phyloP scores from a whole-genome alignment of 2,113 vertebrate genomes.

The Sceloporus tristichus region DNA sequence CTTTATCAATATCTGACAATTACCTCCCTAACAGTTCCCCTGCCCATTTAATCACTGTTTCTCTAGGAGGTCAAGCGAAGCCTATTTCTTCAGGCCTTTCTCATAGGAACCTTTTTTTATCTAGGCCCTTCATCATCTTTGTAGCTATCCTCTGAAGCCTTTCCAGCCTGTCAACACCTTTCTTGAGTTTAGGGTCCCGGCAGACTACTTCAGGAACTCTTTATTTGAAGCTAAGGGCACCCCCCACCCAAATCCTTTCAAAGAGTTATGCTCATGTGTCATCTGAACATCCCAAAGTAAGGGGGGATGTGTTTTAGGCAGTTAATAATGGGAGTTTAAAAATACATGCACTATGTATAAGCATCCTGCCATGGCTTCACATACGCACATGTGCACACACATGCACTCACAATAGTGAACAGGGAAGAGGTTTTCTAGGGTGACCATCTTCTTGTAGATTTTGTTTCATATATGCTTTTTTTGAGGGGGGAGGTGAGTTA shows the following conservation, averaged over 20 bases:
- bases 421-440: no score
- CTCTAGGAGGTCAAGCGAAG: neutral
- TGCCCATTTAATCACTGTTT: neutral
- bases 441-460: no score
- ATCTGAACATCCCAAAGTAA: neutral
- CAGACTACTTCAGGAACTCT: neutral
- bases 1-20: conserved; percentile 6
- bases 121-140: conserved; percentile 18
- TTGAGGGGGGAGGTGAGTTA: no score
- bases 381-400: no score
- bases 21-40: neutral
- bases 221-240: neutral
- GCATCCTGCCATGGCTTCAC: no score
- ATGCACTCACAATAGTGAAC: no score
- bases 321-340: neutral
- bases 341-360: neutral
- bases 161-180: conserved; percentile 16
- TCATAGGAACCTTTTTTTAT: neutral
- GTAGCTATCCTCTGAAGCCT: neutral
- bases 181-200: neutral
- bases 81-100: conserved; percentile 1
- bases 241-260: neutral
- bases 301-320: no score
- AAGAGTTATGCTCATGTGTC: neutral
- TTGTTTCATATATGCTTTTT: no score